phyloP scores from a whole-genome alignment of 2,797 vertebrate species.

The Scleropages formosus region DNA sequence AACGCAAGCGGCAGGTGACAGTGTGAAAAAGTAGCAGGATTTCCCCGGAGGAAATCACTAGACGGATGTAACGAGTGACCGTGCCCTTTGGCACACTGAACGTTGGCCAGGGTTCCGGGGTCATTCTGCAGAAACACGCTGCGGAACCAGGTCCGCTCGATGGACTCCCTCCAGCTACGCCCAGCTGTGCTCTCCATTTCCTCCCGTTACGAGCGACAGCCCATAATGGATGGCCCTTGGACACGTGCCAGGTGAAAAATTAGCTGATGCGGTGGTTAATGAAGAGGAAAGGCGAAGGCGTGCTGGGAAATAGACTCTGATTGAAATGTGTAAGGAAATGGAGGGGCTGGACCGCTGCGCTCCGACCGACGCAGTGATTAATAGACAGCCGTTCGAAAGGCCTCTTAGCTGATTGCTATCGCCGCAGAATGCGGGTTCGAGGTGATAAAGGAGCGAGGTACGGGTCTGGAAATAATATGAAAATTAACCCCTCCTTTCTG shows the following conservation, averaged over 20 bases:
- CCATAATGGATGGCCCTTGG: not conserved
- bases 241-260: not conserved
- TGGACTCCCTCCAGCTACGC: not conserved
- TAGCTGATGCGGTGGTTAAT: not conserved
- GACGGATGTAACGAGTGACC: too few species aligned
- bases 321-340: not conserved
- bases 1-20: too few species aligned
- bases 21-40: too few species aligned
- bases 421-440: not conserved
- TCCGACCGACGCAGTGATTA: not conserved
- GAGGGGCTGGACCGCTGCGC: not conserved
- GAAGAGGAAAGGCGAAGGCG: not conserved
- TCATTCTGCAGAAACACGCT: not conserved
- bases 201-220: not conserved
- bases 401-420: conserved; percentile 19
- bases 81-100: not conserved
- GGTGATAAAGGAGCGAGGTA: not conserved
- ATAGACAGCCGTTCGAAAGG: not conserved
- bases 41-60: too few species aligned
- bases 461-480: conserved; percentile 3
- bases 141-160: not conserved
- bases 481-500: not conserved
- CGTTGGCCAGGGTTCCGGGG: not conserved
- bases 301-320: not conserved
- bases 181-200: not conserved